phyloP scores from a whole-genome alignment of 2,113 vertebrate species.

The Oplegnathus fasciatus region DNA sequence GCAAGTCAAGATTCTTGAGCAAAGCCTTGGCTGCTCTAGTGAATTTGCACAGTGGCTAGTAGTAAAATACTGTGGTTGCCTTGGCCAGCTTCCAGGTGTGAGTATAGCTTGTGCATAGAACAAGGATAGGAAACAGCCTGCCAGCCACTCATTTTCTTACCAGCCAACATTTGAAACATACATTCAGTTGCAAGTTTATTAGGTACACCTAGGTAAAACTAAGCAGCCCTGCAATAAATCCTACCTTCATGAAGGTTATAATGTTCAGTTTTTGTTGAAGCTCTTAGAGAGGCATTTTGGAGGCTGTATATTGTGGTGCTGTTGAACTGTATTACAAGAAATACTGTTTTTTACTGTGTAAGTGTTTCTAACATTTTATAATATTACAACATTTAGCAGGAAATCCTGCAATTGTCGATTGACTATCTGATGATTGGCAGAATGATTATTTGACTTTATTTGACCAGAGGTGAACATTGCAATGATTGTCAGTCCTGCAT shows the following conservation, averaged over 20 bases:
- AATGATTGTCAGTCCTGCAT: neutral
- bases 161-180: neutral
- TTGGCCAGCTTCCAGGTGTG: slow-evolving; percentile 36
- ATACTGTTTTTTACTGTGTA: no score
- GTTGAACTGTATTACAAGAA: neutral
- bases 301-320: neutral
- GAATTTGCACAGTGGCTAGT: slow-evolving; percentile 7
- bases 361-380: neutral
- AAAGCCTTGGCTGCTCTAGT: neutral
- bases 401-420: neutral
- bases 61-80: slow-evolving; percentile 29
- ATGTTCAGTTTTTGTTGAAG: neutral
- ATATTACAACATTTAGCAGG: neutral
- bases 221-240: neutral
- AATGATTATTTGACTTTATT: neutral
- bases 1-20: neutral
- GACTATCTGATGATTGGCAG: neutral
- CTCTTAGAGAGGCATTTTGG: neutral
- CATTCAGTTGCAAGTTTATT: neutral
- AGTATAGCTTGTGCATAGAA: slow-evolving; percentile 23
- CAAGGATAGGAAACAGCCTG: slow-evolving; percentile 16
- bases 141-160: neutral
- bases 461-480: neutral
- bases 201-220: neutral
- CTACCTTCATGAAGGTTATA: neutral